Conservation (phyloP, 2,797 vertebrate genomes). For the Peromyscus eremicus region DNA sequence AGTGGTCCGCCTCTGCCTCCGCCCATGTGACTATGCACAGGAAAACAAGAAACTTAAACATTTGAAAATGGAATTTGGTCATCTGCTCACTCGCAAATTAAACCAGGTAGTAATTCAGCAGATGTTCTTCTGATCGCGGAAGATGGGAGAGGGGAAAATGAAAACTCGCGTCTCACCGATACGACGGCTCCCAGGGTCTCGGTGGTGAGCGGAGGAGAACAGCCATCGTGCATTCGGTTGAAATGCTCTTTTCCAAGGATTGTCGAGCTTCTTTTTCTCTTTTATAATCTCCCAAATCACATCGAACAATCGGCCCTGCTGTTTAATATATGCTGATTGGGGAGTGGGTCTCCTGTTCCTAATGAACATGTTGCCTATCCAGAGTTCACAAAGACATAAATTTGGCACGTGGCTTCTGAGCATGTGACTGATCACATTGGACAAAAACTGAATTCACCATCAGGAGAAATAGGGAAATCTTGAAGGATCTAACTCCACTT, state of each 20-base stretch:
- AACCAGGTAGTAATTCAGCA: background rate
- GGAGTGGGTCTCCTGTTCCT: conserved; percentile 33
- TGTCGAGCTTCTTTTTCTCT: conserved; percentile 58
- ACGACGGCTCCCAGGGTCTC: background rate
- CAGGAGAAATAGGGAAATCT: conserved; percentile 21
- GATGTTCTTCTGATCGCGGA: background rate
- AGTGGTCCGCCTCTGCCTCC: too few species aligned
- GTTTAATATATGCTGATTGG: conserved; percentile 69
- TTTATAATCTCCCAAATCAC: conserved; percentile 82
- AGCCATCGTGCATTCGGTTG: background rate
- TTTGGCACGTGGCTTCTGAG: conserved; percentile 10
- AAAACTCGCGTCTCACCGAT: background rate
- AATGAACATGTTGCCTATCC: conserved; percentile 40
- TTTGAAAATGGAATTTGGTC: conserved; percentile 2
- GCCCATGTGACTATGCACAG: background rate
- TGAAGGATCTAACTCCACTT: background rate
- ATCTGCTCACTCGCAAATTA: background rate
- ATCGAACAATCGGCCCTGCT: conserved; percentile 45
- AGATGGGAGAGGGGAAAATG: background rate
- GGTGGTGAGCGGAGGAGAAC: background rate
- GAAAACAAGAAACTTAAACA: background rate
- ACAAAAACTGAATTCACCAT: conserved; percentile 68
- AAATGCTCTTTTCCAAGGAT: conserved; percentile 84
- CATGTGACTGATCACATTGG: conserved; percentile 63
- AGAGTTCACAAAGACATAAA: conserved; percentile 50